Conservation (phyloP, 1,140 invertebrate genomes). For the Agrypnia vestita region DNA sequence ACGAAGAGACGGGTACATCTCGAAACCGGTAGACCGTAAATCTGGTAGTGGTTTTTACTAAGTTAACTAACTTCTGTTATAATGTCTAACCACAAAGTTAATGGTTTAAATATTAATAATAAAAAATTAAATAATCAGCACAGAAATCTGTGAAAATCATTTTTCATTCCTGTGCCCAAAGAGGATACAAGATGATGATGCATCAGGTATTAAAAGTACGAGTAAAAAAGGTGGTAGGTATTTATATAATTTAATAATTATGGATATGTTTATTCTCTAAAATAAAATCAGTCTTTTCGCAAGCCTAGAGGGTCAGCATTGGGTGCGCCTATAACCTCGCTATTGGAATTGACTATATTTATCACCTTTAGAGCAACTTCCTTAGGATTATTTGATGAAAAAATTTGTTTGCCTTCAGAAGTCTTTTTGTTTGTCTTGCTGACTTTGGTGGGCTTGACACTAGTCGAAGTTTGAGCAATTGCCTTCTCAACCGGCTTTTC, state of each 20-base stretch:
- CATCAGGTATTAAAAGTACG: neutral
- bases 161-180: too few relatives aligned
- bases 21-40: too few relatives aligned
- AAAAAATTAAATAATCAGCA: too few relatives aligned
- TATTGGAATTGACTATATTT: slow-evolving; percentile 46
- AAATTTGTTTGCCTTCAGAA: neutral
- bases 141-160: too few relatives aligned
- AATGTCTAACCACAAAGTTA: too few relatives aligned
- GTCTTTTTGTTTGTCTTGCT: slow-evolving; percentile 28
- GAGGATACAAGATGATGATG: too few relatives aligned
- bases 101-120: too few relatives aligned
- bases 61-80: too few relatives aligned
- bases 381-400: slow-evolving; percentile 21
- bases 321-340: slow-evolving; percentile 35
- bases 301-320: slow-evolving; percentile 48
- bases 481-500: neutral
- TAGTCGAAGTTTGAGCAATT: slow-evolving; percentile 1
- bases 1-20: too few relatives aligned
- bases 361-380: slow-evolving; percentile 51
- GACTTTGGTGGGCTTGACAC: neutral
- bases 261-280: neutral
- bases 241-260: neutral
- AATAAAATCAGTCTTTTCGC: slow-evolving; percentile 36
- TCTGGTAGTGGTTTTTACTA: too few relatives aligned
- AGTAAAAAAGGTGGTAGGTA: neutral